Percentiles rank a stretch among this genome's conserved stretches.
Evolutionary conservation across 2,888 invertebrate species (phyloP).

Genomic region (Drosophila paucipuncta): DNA sequence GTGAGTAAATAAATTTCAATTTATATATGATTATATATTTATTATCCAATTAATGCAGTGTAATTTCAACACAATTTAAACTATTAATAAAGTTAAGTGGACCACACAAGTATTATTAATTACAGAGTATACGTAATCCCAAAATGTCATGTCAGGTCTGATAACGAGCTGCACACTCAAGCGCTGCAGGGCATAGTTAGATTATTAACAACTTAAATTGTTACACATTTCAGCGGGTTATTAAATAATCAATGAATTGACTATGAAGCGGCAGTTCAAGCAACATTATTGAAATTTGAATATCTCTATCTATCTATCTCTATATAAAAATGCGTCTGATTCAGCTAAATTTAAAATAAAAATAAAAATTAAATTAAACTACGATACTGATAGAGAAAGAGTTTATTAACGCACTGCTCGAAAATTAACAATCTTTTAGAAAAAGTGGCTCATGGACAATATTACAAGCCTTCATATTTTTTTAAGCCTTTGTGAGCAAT

Average conservation of each 20-base stretch:
- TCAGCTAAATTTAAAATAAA: background rate
- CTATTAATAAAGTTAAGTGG: background rate
- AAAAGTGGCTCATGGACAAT: background rate
- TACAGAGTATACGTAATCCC: slow-evolving; percentile 4
- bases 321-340: background rate
- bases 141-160: background rate
- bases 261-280: background rate
- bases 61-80: background rate
- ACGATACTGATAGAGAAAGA: background rate
- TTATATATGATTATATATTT: background rate
- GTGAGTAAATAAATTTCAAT: background rate
- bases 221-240: background rate
- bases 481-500: background rate
- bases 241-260: background rate
- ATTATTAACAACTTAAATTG: slow-evolving; percentile 9
- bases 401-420: background rate
- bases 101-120: background rate
- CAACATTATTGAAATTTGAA: background rate
- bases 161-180: background rate
- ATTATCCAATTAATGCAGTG: background rate
- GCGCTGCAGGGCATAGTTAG: slow-evolving; percentile 4
- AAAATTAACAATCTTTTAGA: background rate
- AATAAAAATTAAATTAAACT: background rate
- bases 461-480: background rate
- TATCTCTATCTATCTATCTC: background rate